Base-by-base conservation (phyloP, 2,113 vertebrate species). In the Hiodon tergisus region DNA sequence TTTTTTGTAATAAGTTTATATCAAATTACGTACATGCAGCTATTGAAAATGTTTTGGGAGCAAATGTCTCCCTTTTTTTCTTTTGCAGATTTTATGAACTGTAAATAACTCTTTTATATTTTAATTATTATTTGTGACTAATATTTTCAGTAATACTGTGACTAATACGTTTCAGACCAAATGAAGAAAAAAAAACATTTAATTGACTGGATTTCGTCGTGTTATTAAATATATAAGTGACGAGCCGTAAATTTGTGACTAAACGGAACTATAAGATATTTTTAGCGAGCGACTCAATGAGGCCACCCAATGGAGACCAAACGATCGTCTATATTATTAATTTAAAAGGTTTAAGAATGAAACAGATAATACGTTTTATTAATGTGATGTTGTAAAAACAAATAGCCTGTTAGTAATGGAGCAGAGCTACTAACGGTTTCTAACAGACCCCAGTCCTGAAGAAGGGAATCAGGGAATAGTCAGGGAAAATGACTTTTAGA, bases 261-360 rank as follows among this genome's bases (percentile, higher is more conserved):
- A 2, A 3, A 11, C 8, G 6, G 6, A 57, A 6, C 6, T 6
- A 6, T 11, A 13, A 2, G 3, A 58, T 77, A 61, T 74, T 60
- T 52, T 78, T 72, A 13, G n/a, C 70, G 50, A 59, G 67, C 83
- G 81, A 84, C 78, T 71, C 87, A 81, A 87, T 78, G 85, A 79
- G 79, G 87, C 88, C 89, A 88, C 82, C 88, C 88, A 79, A 86
- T 85, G 89, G 85, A 84, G 55, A 13, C n/a, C 6, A 57, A 59
- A 54, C 16, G 48, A 48, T 72, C 4, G 58, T 59, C 46, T 48
- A 67, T 68, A n/a, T 72, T 47, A 6, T 6, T 51, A 0, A 50
- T 55, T n/a, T 31, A 31, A 31, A 31, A 31, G 31, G 31, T 31
- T 31, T 31, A 31, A 31, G 31, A 31, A 31, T 31, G 31, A 31